Conservation (phyloP, 2,113 vertebrate genomes). For the Crocuta crocuta region DNA sequence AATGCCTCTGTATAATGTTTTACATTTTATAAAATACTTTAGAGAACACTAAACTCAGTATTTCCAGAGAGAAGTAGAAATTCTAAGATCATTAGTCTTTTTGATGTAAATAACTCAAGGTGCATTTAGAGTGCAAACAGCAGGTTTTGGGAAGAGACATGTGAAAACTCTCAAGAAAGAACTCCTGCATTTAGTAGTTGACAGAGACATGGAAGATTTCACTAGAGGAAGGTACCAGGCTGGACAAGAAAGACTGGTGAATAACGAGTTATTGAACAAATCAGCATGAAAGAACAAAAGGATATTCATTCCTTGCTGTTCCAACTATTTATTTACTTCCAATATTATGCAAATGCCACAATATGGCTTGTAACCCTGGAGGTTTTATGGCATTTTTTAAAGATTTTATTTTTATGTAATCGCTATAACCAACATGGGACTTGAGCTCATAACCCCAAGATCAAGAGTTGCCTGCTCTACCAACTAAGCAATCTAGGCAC, state of each 20-base stretch:
- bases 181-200: neutral
- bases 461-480: no score
- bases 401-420: no score
- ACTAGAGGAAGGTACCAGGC: neutral
- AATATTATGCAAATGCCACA: neutral
- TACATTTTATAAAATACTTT: neutral
- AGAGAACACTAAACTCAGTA: neutral
- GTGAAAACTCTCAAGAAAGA: neutral
- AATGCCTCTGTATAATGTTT: neutral
- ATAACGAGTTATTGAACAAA: neutral
- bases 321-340: neutral
- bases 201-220: neutral
- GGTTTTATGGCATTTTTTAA: neutral
- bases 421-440: no score
- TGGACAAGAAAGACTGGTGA: no score
- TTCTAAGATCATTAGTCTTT: neutral
- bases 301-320: neutral
- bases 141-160: neutral
- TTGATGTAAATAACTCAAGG: neutral
- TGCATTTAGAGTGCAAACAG: neutral
- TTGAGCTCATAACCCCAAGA: no score
- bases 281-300: neutral
- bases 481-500: no score
- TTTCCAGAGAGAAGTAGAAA: neutral
- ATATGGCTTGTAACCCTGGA: neutral